Evolutionary conservation across 2,888 invertebrate genomes (phyloP).

Genomic region (Mythimna albipuncta): DNA sequence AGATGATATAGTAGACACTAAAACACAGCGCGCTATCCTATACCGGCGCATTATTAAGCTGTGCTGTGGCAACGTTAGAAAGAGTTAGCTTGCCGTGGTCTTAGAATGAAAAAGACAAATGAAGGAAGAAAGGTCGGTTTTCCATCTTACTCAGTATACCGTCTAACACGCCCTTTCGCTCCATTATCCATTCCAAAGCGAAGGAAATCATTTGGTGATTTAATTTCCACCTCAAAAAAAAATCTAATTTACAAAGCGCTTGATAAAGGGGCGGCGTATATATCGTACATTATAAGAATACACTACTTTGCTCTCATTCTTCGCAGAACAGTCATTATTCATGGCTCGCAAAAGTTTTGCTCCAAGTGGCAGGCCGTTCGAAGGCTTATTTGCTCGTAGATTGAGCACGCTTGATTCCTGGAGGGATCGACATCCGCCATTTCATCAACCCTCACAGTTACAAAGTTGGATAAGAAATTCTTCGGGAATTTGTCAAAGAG

Average conservation of each 20-base stretch:
- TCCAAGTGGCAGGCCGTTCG: constrained; percentile 1
- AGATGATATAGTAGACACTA: neutral
- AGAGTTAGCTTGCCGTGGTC: too few relatives aligned
- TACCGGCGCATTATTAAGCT: neutral
- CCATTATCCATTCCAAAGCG: too few relatives aligned
- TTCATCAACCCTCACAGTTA: constrained; percentile 55
- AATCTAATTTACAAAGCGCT: neutral
- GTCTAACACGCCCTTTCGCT: too few relatives aligned
- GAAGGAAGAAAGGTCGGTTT: too few relatives aligned
- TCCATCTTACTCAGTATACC: too few relatives aligned
- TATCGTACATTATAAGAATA: constrained; percentile 12
- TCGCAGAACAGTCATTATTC: constrained; percentile 24
- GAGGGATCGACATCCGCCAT: constrained; percentile 2
- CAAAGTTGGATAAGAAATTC: constrained; percentile 53
- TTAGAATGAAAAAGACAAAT: too few relatives aligned
- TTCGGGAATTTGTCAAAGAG: constrained; percentile 49
- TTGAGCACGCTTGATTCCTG: neutral
- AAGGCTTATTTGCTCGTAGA: constrained; percentile 14
- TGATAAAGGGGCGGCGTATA: constrained; percentile 7
- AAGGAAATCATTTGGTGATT: too few relatives aligned
- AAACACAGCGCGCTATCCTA: constrained; percentile 3
- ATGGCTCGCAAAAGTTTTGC: constrained; percentile 20
- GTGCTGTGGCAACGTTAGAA: neutral
- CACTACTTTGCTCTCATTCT: constrained; percentile 13
- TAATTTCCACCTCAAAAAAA: too few relatives aligned